These are phyloP conservation scores for Eurytoma adleriae DNA, from an alignment of 2,888 invertebrate genomes.

Conservation along the genomic window DNA sequence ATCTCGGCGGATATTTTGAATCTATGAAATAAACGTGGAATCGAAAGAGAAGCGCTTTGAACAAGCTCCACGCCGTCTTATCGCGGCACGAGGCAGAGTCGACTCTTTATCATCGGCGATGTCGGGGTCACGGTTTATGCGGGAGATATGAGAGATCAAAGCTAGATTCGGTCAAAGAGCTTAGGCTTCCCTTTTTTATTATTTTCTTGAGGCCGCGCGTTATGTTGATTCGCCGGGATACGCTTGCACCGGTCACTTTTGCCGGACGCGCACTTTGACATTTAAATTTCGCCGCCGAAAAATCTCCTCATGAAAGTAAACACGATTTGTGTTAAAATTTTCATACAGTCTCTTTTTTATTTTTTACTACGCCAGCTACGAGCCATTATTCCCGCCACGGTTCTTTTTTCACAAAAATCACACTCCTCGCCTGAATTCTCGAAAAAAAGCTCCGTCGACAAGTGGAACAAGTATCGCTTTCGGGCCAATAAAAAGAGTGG, in stretches of 20 bases:
- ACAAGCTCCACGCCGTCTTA: too few species aligned
- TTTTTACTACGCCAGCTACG: neutral
- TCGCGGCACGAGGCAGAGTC: neutral
- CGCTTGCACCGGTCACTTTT: too few species aligned
- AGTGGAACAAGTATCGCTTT: too few species aligned
- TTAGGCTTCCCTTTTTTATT: neutral
- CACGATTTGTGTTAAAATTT: neutral
- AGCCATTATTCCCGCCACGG: too few species aligned
- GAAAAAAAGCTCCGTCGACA: too few species aligned
- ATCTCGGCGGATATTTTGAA: too few species aligned
- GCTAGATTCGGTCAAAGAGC: neutral
- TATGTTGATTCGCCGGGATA: neutral
- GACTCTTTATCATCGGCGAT: neutral
- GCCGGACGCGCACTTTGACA: too few species aligned
- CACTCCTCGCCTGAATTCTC: too few species aligned
- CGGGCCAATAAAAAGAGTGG: too few species aligned
- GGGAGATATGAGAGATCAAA: conserved; percentile 22
- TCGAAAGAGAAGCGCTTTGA: too few species aligned
- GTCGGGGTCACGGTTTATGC: neutral
- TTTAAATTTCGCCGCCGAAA: neutral
- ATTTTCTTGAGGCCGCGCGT: neutral
- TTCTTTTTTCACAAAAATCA: too few species aligned
- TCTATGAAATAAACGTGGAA: too few species aligned
- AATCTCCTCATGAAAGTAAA: neutral
- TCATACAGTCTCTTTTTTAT: neutral